Conservation (phyloP, 2,797 vertebrate species). For the Eospalax fontanierii region DNA sequence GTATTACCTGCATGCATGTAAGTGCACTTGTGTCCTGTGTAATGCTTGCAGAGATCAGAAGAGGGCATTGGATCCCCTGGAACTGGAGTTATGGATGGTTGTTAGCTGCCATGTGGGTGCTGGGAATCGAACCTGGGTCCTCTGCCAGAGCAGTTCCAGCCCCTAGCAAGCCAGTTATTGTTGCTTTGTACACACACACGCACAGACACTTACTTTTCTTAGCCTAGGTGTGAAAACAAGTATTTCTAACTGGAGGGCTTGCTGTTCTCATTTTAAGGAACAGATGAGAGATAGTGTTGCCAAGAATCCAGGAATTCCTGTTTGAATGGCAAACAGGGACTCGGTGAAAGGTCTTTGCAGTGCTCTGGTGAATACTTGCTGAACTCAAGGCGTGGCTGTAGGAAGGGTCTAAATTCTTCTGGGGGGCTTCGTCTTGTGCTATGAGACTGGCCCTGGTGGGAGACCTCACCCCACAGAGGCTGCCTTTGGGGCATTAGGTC, state of each 20-base stretch:
- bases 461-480: rapidly evolving
- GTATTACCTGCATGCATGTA: too few species aligned
- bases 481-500: background rate
- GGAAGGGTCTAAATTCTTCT: rapidly evolving
- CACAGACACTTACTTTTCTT: conserved; percentile 29
- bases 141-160: too few species aligned
- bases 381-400: background rate
- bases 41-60: too few species aligned
- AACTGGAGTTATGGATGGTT: too few species aligned
- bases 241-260: conserved; percentile 28
- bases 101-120: too few species aligned
- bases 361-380: background rate
- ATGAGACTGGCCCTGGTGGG: rapidly evolving
- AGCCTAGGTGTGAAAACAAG: conserved; percentile 58
- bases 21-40: too few species aligned
- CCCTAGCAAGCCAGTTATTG: too few species aligned
- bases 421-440: background rate
- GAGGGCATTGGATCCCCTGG: too few species aligned
- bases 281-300: conserved; percentile 29
- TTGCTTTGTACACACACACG: too few species aligned
- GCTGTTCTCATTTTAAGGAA: conserved; percentile 23
- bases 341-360: background rate
- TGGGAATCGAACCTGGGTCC: too few species aligned
- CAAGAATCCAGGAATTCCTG: conserved; percentile 27
- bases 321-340: conserved; percentile 33